Conservation (phyloP, 2,888 invertebrate species). For the Muscina levida region DNA sequence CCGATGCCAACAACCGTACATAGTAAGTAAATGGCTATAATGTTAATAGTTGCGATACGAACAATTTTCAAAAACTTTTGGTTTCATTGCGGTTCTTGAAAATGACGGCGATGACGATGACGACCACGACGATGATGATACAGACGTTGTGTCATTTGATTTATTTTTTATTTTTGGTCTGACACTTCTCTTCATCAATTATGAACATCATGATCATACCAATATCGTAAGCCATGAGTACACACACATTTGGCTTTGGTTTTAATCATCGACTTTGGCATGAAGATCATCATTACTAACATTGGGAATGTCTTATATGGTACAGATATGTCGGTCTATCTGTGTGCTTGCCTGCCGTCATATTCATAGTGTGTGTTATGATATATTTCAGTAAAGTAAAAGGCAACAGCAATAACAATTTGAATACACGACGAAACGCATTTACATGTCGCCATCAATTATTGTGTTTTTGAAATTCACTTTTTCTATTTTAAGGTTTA, state of each 20-base stretch:
- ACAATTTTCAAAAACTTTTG: constrained; percentile 42
- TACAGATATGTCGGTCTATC: constrained; percentile 18
- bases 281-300: constrained; percentile 16
- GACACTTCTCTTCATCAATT: constrained; percentile 5
- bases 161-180: constrained; percentile 2
- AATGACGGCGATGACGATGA: too few relatives aligned
- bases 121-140: too few relatives aligned
- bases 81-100: not conserved
- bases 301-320: constrained; percentile 27
- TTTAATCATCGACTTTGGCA: constrained; percentile 37
- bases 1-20: constrained; percentile 35
- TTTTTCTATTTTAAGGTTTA: constrained; percentile 18
- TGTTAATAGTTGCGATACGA: constrained; percentile 32
- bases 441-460: constrained; percentile 61
- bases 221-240: constrained; percentile 20
- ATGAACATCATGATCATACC: constrained; percentile 7
- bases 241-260: constrained; percentile 34
- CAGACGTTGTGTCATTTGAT: not conserved
- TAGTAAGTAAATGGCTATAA: not conserved
- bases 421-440: constrained; percentile 12
- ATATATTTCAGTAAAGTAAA: constrained; percentile 37
- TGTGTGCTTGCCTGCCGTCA: not conserved
- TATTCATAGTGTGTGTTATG: not conserved
- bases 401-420: not conserved
- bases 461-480: constrained; percentile 57